Conservation (phyloP, 2,797 vertebrate species). For the Chaetodon trifasciatus region DNA sequence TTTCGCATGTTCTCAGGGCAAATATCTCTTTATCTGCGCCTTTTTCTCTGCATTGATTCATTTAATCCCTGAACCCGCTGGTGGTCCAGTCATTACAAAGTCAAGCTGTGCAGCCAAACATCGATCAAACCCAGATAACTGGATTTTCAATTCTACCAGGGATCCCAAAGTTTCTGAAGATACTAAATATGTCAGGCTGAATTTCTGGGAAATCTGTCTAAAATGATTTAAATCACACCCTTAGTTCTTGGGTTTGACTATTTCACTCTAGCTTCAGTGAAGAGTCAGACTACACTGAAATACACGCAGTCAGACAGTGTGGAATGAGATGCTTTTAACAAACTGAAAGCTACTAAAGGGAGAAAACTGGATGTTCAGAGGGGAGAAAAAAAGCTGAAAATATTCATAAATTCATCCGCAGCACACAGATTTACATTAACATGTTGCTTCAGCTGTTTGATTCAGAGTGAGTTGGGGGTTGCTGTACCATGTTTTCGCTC, state of each 20-base stretch:
- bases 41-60: constrained; percentile 1
- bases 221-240: neutral
- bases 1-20: neutral
- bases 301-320: neutral
- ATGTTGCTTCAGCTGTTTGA: constrained; percentile 1
- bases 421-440: neutral
- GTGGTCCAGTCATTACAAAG: neutral
- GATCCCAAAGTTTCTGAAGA: neutral
- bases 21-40: neutral
- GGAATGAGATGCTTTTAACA: neutral
- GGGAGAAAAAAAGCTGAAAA: neutral
- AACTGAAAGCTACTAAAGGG: neutral
- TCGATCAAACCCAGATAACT: neutral
- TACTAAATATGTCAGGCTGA: neutral
- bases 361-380: neutral
- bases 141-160: neutral
- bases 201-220: neutral
- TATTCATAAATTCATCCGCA: neutral
- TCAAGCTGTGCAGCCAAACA: neutral
- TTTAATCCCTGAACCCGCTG: neutral
- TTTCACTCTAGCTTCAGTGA: neutral
- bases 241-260: neutral
- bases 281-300: neutral
- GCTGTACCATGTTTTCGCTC: neutral
- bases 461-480: neutral